Conservation (phyloP, 2,113 vertebrate genomes). For the Tor tambroides region DNA sequence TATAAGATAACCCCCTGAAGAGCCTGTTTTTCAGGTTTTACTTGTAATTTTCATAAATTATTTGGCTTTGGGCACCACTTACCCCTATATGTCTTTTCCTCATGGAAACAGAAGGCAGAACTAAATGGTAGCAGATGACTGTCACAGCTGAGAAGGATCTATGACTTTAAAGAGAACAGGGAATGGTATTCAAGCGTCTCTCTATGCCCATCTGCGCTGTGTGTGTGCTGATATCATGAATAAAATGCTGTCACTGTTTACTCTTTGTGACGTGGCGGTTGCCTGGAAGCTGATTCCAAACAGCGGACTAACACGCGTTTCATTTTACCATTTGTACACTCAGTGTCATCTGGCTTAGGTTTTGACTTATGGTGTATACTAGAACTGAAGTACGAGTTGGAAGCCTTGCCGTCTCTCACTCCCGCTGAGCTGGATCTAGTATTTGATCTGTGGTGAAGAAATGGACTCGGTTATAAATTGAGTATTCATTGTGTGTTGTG, state of each 20-base stretch:
- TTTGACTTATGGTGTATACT: conserved; percentile 44
- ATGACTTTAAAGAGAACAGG: conserved; percentile 9
- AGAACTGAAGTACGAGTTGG: not conserved
- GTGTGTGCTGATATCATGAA: conserved; percentile 8
- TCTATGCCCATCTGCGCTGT: not conserved
- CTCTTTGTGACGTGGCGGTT: conserved; percentile 65
- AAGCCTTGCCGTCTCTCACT: not conserved
- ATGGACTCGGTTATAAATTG: too few species aligned
- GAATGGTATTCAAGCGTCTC: not conserved
- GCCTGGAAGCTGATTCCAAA: conserved; percentile 66
- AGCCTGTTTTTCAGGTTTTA: conserved; percentile 43
- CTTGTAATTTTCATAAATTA: not conserved
- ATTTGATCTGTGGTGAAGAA: too few species aligned
- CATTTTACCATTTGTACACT: conserved; percentile 34
- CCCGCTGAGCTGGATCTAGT: not conserved
- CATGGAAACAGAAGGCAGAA: not conserved
- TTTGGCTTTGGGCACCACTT: not conserved
- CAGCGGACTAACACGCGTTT: conserved; percentile 54
- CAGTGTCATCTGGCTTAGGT: conserved; percentile 58
- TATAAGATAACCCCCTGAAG: not conserved
- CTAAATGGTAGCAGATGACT: not conserved
- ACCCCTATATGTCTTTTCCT: not conserved
- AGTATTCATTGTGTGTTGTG: too few species aligned
- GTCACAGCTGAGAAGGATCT: not conserved
- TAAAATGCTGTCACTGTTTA: conserved; percentile 42